A percentile compares a stretch with the other conserved stretches of the same genome.
Evolutionary conservation across 2,113 vertebrate species (phyloP).

Genomic region (Daphoenositta chrysoptera): DNA sequence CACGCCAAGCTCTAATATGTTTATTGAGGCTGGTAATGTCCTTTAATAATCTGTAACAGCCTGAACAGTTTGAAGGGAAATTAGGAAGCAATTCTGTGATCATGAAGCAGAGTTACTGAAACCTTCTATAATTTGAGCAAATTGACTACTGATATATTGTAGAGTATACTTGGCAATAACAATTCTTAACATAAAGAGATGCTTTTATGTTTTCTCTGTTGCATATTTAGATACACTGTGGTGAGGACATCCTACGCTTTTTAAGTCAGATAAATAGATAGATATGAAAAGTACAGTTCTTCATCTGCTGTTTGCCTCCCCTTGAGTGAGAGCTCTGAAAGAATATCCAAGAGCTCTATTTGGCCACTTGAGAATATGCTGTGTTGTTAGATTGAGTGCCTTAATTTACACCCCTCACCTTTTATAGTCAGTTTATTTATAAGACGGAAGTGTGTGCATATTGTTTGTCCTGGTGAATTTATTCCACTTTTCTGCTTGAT

Average conservation of each 20-base stretch:
- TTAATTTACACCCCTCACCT: conserved; percentile 15
- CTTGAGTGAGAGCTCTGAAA: not conserved
- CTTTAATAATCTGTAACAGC: conserved; percentile 2
- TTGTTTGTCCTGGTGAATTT: conserved; percentile 30
- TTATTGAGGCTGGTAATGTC: conserved; percentile 6
- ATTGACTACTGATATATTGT: not conserved
- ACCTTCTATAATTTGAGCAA: not conserved
- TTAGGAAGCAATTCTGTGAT: conserved; percentile 23
- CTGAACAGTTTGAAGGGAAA: conserved; percentile 28
- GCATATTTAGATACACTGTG: not conserved
- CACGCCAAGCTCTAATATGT: not conserved
- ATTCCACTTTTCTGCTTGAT: conserved; percentile 15
- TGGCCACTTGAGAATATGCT: not conserved
- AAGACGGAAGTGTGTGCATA: not conserved
- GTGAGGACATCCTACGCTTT: not conserved
- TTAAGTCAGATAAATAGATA: not conserved
- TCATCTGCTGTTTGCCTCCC: not conserved
- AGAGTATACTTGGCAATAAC: not conserved
- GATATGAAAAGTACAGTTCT: not conserved
- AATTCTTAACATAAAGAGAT: not conserved
- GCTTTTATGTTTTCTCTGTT: not conserved
- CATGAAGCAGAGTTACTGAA: not conserved
- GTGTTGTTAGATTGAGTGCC: not conserved
- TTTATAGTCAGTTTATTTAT: not conserved
- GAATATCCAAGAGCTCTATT: not conserved